phyloP scores from a whole-genome alignment of 2,888 invertebrate genomes.

The Flabesymbios commensalis region DNA sequence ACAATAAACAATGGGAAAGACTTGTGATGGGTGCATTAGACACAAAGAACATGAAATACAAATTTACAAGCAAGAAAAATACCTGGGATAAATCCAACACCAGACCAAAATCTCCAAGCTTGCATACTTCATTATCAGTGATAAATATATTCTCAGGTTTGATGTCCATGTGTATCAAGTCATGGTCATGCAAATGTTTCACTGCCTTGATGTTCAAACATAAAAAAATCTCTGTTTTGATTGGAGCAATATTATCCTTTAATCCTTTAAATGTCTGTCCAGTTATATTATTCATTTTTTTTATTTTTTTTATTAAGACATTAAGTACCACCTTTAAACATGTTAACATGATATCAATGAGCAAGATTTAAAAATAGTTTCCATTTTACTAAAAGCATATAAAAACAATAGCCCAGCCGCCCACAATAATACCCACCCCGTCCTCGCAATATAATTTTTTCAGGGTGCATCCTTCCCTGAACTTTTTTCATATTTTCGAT shows the following conservation, averaged over 20 bases:
- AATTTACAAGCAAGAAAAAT: no score
- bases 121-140: conserved; percentile 69
- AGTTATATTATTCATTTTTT: background rate
- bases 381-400: background rate
- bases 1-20: no score
- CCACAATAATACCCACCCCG: no score
- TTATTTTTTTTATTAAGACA: background rate
- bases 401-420: background rate
- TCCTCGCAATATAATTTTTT: no score
- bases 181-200: conserved; percentile 71
- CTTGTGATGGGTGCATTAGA: no score
- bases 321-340: no score
- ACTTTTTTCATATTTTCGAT: no score
- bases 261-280: background rate
- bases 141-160: conserved; percentile 79
- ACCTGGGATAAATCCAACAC: no score
- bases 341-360: no score
- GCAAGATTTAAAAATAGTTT: no score
- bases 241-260: background rate
- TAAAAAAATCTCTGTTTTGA: background rate
- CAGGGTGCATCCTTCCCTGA: no score
- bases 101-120: conserved; percentile 77
- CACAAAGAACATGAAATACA: no score
- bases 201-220: conserved; percentile 65
- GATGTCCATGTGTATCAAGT: conserved; percentile 76